phyloP scores from a whole-genome alignment of 2,888 invertebrate genomes.

The Volucella zonaria region DNA sequence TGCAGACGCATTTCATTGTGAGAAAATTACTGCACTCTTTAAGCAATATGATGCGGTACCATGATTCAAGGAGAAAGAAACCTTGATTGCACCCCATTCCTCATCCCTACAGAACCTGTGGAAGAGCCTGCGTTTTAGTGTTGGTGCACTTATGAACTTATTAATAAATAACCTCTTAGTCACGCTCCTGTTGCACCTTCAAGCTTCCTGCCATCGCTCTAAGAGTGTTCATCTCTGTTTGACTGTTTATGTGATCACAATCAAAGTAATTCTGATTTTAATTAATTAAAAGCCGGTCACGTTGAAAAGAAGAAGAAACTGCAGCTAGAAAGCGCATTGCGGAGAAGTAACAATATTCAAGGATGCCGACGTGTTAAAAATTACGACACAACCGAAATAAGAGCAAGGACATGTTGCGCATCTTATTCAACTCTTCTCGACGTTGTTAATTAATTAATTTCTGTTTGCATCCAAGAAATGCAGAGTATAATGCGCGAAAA shows the following conservation, averaged over 20 bases:
- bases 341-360: slow-evolving; percentile 16
- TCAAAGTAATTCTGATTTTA: slow-evolving; percentile 66
- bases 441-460: slow-evolving; percentile 52
- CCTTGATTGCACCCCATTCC: slow-evolving; percentile 61
- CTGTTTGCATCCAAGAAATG: slow-evolving; percentile 42
- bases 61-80: slow-evolving; percentile 13
- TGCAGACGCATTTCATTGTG: slow-evolving; percentile 61
- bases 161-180: slow-evolving; percentile 74
- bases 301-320: slow-evolving; percentile 27
- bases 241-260: slow-evolving; percentile 57
- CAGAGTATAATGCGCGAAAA: slow-evolving; percentile 2
- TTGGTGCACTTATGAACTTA: slow-evolving; percentile 64
- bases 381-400: slow-evolving; percentile 21
- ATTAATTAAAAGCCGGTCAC: slow-evolving; percentile 68
- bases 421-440: slow-evolving; percentile 19
- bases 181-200: slow-evolving; percentile 64
- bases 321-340: slow-evolving; percentile 39
- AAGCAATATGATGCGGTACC: slow-evolving; percentile 27
- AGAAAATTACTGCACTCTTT: slow-evolving; percentile 64
- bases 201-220: not conserved
- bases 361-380: slow-evolving; percentile 48
- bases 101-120: no score
- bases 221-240: slow-evolving; percentile 31
- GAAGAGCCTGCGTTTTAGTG: slow-evolving; percentile 31
- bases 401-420: slow-evolving; percentile 45